Conservation (phyloP, 53 echinoderm and acorn worm genomes). For the Holothuria scabra region DNA sequence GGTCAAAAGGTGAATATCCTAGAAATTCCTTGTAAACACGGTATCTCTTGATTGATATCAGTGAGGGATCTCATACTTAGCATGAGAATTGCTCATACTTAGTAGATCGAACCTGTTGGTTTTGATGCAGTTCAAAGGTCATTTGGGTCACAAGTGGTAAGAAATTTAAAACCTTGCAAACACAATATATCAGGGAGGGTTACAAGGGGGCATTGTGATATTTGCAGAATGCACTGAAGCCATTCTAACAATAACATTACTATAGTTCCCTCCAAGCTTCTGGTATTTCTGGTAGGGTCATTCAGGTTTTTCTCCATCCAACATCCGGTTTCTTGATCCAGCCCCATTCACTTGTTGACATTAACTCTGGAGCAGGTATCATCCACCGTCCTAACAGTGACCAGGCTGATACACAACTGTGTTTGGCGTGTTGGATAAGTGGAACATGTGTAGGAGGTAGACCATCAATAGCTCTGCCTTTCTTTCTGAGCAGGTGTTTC, state of each 20-base stretch:
- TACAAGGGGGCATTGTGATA: neutral
- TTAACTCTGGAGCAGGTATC: constrained; percentile 9
- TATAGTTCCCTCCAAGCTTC: constrained; percentile 53
- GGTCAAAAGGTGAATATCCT: too few relatives aligned
- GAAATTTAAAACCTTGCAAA: too few relatives aligned
- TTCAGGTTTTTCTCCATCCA: constrained; percentile 47
- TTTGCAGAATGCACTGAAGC: constrained; percentile 58
- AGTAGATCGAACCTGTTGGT: too few relatives aligned
- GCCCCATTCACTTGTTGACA: constrained; percentile 56
- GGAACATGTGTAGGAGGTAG: too few relatives aligned
- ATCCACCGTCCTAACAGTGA: constrained; percentile 42
- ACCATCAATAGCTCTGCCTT: constrained; percentile 40
- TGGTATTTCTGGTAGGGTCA: constrained; percentile 58
- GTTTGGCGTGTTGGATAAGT: too few relatives aligned
- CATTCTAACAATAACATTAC: constrained; percentile 51
- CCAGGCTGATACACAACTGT: constrained; percentile 52
- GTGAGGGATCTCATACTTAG: too few relatives aligned
- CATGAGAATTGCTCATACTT: too few relatives aligned
- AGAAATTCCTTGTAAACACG: too few relatives aligned
- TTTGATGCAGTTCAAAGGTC: too few relatives aligned
- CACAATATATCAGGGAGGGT: too few relatives aligned
- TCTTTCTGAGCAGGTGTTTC: neutral
- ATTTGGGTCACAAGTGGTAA: too few relatives aligned
- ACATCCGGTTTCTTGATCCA: constrained; percentile 16
- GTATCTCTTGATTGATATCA: too few relatives aligned